These are phyloP conservation scores for Myzus persicae DNA, from an alignment of 1,140 invertebrate genomes.

Conservation along the genomic window DNA sequence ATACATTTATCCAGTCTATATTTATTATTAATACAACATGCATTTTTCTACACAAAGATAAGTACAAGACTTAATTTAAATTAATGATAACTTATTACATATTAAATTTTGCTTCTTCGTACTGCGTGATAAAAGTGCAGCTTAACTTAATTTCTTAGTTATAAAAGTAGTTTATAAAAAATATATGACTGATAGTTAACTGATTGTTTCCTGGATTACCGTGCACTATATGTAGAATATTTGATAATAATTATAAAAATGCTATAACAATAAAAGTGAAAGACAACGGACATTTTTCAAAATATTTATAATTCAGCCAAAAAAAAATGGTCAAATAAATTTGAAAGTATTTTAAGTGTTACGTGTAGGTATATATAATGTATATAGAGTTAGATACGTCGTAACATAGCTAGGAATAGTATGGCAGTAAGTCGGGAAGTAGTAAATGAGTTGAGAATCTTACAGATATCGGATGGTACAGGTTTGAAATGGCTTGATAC, in stretches of 20 bases:
- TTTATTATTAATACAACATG: background rate
- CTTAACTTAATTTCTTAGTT: background rate
- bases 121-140: background rate
- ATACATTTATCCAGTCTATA: background rate
- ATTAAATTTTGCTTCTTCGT: background rate
- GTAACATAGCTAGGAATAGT: background rate
- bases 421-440: background rate
- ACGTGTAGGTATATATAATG: background rate
- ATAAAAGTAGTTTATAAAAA: background rate
- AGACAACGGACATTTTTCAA: background rate
- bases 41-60: background rate
- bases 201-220: too few species aligned
- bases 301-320: background rate
- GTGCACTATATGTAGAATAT: background rate
- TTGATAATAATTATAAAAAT: background rate
- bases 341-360: background rate
- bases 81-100: background rate
- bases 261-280: background rate
- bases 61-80: background rate
- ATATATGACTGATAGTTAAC: background rate
- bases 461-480: background rate
- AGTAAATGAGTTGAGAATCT: background rate
- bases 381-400: background rate
- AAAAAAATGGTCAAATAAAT: background rate
- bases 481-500: background rate